A percentile compares a stretch with the other conserved stretches of the same genome.
Conservation (phyloP, 2,797 vertebrate species). For the Thalassophryne amazonica region DNA sequence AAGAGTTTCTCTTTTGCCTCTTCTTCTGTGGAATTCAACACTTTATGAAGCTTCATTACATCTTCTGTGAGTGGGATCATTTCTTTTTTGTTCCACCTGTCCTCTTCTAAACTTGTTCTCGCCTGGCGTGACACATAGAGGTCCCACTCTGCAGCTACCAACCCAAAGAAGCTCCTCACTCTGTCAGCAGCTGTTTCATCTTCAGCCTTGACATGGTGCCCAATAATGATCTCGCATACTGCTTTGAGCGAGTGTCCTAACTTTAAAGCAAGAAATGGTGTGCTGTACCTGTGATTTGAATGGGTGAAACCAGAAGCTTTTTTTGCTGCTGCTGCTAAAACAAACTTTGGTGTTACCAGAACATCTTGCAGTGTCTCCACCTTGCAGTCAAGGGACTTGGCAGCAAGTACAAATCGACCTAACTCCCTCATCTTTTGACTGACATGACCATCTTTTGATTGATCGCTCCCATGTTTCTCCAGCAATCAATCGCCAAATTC, state of each 20-base stretch:
- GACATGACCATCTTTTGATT: neutral
- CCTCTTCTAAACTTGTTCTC: neutral
- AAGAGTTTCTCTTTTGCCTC: neutral
- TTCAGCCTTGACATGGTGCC: neutral
- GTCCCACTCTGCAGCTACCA: slow-evolving; percentile 7
- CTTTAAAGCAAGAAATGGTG: neutral
- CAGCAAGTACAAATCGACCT: neutral
- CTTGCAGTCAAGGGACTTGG: neutral
- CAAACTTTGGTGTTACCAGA: neutral
- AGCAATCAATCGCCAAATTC: neutral
- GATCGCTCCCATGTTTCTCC: neutral
- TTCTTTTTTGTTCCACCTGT: neutral
- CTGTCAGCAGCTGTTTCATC: neutral
- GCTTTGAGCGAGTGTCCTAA: neutral
- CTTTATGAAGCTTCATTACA: neutral
- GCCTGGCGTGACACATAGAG: neutral
- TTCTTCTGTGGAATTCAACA: neutral
- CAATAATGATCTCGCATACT: neutral
- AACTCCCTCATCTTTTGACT: neutral
- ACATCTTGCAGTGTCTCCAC: neutral
- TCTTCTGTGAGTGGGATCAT: neutral
- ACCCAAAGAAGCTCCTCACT: neutral
- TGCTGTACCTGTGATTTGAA: neutral
- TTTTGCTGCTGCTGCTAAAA: neutral
- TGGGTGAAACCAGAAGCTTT: neutral